phyloP scores from a whole-genome alignment of 1,140 invertebrate genomes.

The Ceratoteleas bidentatus region DNA sequence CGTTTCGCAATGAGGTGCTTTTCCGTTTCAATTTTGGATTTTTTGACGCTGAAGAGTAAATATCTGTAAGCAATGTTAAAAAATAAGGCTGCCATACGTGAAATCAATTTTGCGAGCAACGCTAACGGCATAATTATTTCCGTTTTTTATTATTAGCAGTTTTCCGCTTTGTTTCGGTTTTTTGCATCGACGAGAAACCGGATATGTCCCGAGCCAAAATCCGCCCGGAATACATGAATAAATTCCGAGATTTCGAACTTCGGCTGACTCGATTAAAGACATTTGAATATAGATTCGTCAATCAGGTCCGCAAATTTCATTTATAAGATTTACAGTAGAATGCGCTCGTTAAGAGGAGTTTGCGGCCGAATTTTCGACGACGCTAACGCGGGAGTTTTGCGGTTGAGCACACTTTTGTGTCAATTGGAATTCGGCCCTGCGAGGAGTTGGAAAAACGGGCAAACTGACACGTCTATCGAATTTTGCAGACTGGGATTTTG shows the following conservation, averaged over 20 bases:
- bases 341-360: background rate
- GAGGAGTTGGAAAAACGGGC: background rate
- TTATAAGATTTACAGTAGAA: conserved; percentile 4
- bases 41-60: too few species aligned
- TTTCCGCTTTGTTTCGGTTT: background rate
- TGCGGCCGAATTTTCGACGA: background rate
- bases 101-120: too few species aligned
- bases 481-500: too few species aligned
- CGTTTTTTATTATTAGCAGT: too few species aligned
- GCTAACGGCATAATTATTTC: too few species aligned
- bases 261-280: background rate
- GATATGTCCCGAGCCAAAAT: background rate
- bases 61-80: too few species aligned
- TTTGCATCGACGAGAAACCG: background rate
- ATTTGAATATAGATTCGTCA: conserved; percentile 4
- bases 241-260: conserved; percentile 3
- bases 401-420: background rate
- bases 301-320: conserved; percentile 1
- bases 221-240: background rate
- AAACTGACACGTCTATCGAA: background rate
- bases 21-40: too few species aligned
- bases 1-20: too few species aligned
- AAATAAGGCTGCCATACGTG: too few species aligned
- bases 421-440: background rate
- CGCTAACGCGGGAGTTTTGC: background rate